Base-by-base conservation (phyloP, 2,888 invertebrate genomes). In the Zhuqinia jingwanae region DNA sequence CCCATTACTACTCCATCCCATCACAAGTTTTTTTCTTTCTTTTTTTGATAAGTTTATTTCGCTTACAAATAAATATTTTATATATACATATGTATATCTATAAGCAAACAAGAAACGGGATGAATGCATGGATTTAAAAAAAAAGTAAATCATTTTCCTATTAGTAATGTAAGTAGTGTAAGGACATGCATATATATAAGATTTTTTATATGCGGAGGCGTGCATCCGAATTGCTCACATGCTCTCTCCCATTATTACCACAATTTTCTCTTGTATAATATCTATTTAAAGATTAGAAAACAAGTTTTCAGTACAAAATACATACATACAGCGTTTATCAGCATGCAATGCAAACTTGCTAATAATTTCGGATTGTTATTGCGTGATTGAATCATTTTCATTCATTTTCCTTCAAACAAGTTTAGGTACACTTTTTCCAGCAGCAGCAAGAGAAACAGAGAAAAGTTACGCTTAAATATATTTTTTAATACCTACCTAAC, bases 301-400 rank as follows among this genome's bases (percentile, higher is more conserved):
- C 65, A 63, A 83, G 65, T 76, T 83, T 76, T 83, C 15, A 42
- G 30, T 17, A 80, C 80, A 80, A 80, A 80, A 70, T 80, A 56
- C 68, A 53, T 36, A 79, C 65, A 68, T 45, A 42, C 45, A n/a
- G 17, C 45, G 25, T 68, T 68, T 68, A 68, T 22, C 45, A 79
- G 53, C 81, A 82, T 60, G 50, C 50, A 50, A 50, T 68, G 81
- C 56, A 73, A 81, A 60, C 60, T 73, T 30, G 73, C 81, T 82
- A 82, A 82, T 70, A 80, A 50, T 75, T 3, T 10, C 1, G 53
- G 15, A 15, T 30, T 30, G 30, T 27, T 17, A 11, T 83, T 76
- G 83, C 83, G 83, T 83, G 83, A 83, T 83, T 76, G 63, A 83
- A 83, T 5, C 30, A 65, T 65, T 82, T 6, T 36, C 36, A 6